A percentile compares a stretch with the other conserved stretches of the same genome.
Evolutionary conservation across 2,888 invertebrate genomes (phyloP).

Genomic region (Mystacides longicornis): DNA sequence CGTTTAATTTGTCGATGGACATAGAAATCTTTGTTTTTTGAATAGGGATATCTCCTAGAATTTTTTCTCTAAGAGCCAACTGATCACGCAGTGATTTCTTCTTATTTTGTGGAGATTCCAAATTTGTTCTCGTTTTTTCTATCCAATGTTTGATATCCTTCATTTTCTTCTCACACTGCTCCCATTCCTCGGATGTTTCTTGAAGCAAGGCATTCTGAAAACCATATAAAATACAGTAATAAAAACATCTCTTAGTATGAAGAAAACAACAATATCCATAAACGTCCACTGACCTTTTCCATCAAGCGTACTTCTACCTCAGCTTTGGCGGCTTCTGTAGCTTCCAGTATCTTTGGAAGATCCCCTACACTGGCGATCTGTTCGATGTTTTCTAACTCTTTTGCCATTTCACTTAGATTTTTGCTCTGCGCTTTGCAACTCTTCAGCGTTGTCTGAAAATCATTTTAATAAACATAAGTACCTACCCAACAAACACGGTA

Average conservation of each 20-base stretch:
- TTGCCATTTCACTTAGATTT: constrained; percentile 85
- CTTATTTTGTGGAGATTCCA: constrained; percentile 75
- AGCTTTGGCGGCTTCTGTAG: constrained; percentile 79
- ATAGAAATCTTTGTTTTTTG: constrained; percentile 85
- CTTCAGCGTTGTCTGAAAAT: constrained; percentile 71
- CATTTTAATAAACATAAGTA: not conserved
- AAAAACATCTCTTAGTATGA: not conserved
- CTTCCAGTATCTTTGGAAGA: constrained; percentile 75
- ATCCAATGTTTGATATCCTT: constrained; percentile 86
- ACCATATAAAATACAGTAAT: constrained; percentile 15
- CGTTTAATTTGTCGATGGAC: constrained; percentile 85
- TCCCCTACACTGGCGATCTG: constrained; percentile 79
- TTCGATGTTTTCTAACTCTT: constrained; percentile 78
- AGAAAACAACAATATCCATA: not conserved
- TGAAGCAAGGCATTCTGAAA: constrained; percentile 77
- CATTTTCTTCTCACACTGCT: constrained; percentile 90
- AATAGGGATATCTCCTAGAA: constrained; percentile 77
- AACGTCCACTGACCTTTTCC: constrained; percentile 60
- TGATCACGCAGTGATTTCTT: constrained; percentile 85
- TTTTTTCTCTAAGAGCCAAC: constrained; percentile 76
- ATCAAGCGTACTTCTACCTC: constrained; percentile 77
- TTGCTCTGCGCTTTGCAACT: constrained; percentile 82
- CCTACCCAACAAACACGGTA: no score
- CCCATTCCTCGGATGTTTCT: constrained; percentile 93
- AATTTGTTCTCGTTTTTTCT: constrained; percentile 69